phyloP scores from a whole-genome alignment of 2,888 invertebrate genomes.

The Cephus spinipes region DNA sequence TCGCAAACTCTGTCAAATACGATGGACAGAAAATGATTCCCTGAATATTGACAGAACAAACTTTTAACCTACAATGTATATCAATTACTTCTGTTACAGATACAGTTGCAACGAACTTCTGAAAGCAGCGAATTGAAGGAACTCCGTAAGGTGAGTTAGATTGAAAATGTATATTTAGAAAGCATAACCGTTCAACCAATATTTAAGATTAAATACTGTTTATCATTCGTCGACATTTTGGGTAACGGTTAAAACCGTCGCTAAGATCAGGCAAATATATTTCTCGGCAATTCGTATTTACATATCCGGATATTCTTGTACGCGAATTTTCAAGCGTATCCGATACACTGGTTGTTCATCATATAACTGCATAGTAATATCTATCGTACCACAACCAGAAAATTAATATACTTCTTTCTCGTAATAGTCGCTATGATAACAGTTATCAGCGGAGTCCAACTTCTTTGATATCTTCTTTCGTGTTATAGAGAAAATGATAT shows the following conservation, averaged over 20 bases:
- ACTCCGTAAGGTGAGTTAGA: constrained; percentile 52
- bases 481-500: no score
- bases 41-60: neutral
- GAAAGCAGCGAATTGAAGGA: constrained; percentile 43
- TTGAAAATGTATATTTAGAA: neutral
- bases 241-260: neutral
- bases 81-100: neutral
- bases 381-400: neutral
- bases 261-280: neutral
- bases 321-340: neutral
- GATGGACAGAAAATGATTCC: neutral
- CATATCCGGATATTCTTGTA: neutral
- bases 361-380: neutral
- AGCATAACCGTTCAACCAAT: no score
- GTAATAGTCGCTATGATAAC: neutral
- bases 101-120: neutral
- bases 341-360: neutral
- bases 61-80: neutral
- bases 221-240: neutral
- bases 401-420: neutral
- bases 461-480: no score
- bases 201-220: neutral
- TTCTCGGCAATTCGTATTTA: neutral
- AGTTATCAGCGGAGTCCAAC: no score
- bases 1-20: neutral